Base-by-base conservation (phyloP, 2,113 vertebrate species). In the Alaudala cheleensis region DNA sequence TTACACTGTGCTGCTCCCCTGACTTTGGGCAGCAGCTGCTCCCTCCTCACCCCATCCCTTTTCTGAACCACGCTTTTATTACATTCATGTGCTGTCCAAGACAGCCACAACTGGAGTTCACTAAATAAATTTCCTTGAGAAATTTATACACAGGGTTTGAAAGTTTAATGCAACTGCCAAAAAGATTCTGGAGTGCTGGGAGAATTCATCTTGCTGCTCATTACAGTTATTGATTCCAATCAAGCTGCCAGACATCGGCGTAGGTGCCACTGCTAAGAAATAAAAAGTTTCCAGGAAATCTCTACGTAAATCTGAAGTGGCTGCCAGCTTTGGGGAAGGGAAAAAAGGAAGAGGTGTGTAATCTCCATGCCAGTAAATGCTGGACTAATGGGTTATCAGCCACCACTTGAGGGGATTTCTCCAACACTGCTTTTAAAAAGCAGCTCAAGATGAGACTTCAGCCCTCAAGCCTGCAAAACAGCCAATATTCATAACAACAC, bases 161-260 rank as follows among this genome's bases (percentile, higher is more conserved):
- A 97, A 93, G 64, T 86, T 90, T 72, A 96, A 91, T 86, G 74
- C 56, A 90, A 66, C 90, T 93, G 95, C 95, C 95, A 94, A 74
- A 37, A 95, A 82, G 39, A 76, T 54, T 92, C 22, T 81, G 79
- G 79, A 88, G 58, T 2, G 12, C 84, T 73, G 50, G 25, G 24
- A 88, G 54, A 73, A 91, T 95, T 95, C 33, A 86, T 92, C 83
- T 77, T 54, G 11, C 54, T 44, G 9, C 54, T 94, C 74, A 90
- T 95, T 96, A 80, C 71, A 69, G 81, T 83, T 96, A 97, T 95
- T 58, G 93, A 96, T 90, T 60, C 60, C 92, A 90, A 96, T 94
- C 81, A 85, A 85, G 64, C 54, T 82, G 77, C 54, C 11, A 23
- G 81, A 91, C 34, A 9, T 60, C 74, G 77, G 85, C 58, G 16